A percentile compares a stretch with the other conserved stretches of the same genome.
phyloP scores from a whole-genome alignment of 2,888 invertebrate genomes.

The Polietes domitor region DNA sequence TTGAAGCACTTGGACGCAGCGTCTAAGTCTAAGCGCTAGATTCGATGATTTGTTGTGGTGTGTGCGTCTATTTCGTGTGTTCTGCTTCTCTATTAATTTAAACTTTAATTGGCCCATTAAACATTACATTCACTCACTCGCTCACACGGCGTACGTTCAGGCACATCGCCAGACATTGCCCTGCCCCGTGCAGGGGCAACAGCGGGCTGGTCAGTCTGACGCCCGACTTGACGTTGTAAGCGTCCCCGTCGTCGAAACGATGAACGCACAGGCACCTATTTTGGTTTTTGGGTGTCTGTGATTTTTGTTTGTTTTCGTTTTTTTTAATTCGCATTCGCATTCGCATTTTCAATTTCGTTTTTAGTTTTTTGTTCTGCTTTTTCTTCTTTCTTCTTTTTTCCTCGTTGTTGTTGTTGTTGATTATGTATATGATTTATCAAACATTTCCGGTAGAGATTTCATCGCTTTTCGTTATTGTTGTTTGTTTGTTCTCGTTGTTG shows the following conservation, averaged over 20 bases:
- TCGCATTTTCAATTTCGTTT: not conserved
- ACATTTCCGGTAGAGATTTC: constrained; percentile 33
- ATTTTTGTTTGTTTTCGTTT: not conserved
- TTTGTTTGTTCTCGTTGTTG: no score
- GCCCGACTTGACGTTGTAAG: not conserved
- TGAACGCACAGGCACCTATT: not conserved
- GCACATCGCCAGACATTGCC: not conserved
- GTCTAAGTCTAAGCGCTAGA: not conserved
- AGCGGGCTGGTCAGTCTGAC: not conserved
- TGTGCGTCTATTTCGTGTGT: not conserved
- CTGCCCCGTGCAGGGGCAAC: not conserved
- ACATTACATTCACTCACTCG: constrained; percentile 5
- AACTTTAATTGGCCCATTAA: constrained; percentile 6
- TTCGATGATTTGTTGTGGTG: no score
- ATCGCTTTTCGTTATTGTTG: no score
- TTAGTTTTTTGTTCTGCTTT: not conserved
- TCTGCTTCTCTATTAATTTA: not conserved
- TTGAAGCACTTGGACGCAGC: not conserved
- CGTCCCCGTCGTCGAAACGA: no score
- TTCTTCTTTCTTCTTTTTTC: not conserved
- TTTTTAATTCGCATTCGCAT: not conserved
- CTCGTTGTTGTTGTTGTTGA: not conserved
- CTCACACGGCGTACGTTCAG: not conserved
- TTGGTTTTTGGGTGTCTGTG: not conserved
- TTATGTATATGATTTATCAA: constrained; percentile 18